These are phyloP conservation scores for Drosophila arawakana DNA, from an alignment of 1,140 invertebrate genomes.

Conservation along the genomic window DNA sequence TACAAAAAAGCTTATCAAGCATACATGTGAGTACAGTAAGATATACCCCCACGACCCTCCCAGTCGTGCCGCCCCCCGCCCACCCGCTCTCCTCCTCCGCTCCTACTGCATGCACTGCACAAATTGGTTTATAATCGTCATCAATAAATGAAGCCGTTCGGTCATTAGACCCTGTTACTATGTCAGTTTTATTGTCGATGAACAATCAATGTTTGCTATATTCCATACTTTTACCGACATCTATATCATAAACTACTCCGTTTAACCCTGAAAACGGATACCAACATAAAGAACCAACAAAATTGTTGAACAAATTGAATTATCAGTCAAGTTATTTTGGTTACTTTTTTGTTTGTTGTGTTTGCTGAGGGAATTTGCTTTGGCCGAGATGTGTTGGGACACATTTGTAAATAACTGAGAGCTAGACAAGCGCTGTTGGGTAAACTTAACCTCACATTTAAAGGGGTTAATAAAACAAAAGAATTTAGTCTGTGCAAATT, in stretches of 20 bases:
- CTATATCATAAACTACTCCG: neutral
- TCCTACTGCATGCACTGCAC: conserved; percentile 39
- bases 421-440: neutral
- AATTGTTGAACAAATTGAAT: conserved; percentile 64
- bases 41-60: too few species aligned
- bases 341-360: neutral
- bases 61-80: neutral
- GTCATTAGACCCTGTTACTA: conserved; percentile 62
- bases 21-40: neutral
- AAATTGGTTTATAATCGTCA: conserved; percentile 83
- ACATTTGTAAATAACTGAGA: neutral
- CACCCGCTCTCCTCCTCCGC: too few species aligned
- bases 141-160: conserved; percentile 73
- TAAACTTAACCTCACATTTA: conserved; percentile 10
- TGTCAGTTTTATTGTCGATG: conserved; percentile 18
- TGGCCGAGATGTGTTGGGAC: neutral
- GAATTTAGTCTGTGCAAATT: neutral
- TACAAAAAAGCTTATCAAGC: conserved; percentile 43
- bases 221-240: neutral
- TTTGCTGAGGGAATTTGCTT: conserved; percentile 15
- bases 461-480: neutral
- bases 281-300: neutral
- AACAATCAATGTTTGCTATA: neutral
- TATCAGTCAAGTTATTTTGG: conserved; percentile 32
- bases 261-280: neutral